These are phyloP conservation scores for Microtus richardsoni DNA, from an alignment of 2,113 vertebrate species.

Conservation along the genomic window DNA sequence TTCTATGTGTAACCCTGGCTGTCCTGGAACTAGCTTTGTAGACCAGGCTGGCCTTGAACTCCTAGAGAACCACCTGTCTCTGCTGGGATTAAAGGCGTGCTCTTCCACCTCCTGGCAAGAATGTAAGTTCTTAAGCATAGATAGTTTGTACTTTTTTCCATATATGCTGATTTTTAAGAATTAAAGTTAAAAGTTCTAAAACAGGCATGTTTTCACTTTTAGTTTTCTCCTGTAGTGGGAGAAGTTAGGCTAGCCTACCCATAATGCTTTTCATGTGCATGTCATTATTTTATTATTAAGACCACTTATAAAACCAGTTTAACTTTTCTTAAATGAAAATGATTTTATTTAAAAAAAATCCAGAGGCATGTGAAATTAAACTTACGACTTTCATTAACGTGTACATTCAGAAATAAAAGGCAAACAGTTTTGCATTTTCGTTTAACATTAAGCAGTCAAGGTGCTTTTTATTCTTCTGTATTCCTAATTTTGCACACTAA, in stretches of 20 bases:
- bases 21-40: too few relatives aligned
- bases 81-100: too few relatives aligned
- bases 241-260: neutral
- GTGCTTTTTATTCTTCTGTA: slow-evolving; percentile 32
- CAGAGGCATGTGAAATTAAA: slow-evolving; percentile 4
- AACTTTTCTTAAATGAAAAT: slow-evolving; percentile 21
- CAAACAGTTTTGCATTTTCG: slow-evolving; percentile 34
- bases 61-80: too few relatives aligned
- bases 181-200: neutral
- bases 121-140: neutral
- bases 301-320: neutral
- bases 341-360: slow-evolving; percentile 22
- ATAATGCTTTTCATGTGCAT: neutral
- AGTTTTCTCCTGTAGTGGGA: neutral
- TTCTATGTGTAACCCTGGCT: too few relatives aligned
- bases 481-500: slow-evolving; percentile 43
- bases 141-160: neutral
- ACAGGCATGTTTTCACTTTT: neutral
- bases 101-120: too few relatives aligned
- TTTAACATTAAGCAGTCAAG: slow-evolving; percentile 36
- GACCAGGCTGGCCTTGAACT: too few relatives aligned
- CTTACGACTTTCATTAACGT: slow-evolving; percentile 21
- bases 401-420: slow-evolving; percentile 31
- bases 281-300: slow-evolving; percentile 18
- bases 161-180: neutral